Base-by-base conservation (phyloP, 2,888 invertebrate genomes). In the Diadromus collaris region DNA sequence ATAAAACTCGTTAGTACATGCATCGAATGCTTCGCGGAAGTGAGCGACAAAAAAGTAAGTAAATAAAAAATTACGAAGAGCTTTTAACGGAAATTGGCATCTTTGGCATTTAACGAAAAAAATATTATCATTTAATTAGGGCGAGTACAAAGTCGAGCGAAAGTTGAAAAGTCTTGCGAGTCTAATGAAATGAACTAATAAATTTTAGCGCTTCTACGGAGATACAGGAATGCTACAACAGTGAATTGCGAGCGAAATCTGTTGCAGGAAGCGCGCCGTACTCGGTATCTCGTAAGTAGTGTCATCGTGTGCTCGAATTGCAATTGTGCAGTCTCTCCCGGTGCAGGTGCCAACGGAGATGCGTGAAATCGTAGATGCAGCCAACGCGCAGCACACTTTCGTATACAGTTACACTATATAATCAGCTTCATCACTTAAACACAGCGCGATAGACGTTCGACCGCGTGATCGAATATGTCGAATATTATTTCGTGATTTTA, bases 181-280 rank as follows among this genome's bases (percentile, higher is more conserved):
- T n/a, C 67, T 64, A 38, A 69, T 76, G 58, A 70, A 38, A 69
- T 76, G 58, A 70, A 70, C 63, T 68, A 72, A 72, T 72, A 63
- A 72, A 64, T 68, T 48, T 69, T 63, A 77, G 48, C 56, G 24
- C 56, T 38, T 19, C 41, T 41, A 27, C 32, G 65, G 6, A 41
- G 51, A 32, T 16, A 1, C 54, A 54, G 41, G 46, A 38, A 21
- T 21, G 1, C 29, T 54, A 29, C 27, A 54, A 54, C 29, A 13
- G 38, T 24, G 68, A 73, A 67, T 67, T 46, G 21, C 54, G 56
- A 56, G 56, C 46, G 48, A 73, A 69, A 58, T 72, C 44, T 56
- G 63, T 46, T 68, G 67, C 77, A 68, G 77, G 77, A 77, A 77
- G 58, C 68, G 48, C 56, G 64, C 41, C 32, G 54, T 71, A 44